Percentiles rank a stretch among this genome's conserved stretches.
phyloP scores from a whole-genome alignment of 2,113 vertebrate species.

The Sebastes fasciatus region DNA sequence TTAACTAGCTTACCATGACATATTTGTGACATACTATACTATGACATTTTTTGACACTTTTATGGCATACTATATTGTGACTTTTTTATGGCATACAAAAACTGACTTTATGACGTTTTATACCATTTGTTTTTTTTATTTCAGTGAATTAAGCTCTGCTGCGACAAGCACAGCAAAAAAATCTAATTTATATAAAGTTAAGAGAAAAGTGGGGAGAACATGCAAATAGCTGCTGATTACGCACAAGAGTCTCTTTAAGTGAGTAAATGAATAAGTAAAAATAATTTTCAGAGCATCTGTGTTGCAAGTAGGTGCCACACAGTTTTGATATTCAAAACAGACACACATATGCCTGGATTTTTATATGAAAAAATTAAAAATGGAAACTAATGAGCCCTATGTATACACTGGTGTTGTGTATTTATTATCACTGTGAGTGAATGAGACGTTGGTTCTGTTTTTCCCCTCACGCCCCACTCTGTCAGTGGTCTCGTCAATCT shows the following conservation, averaged over 20 bases:
- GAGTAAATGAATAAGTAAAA: not conserved
- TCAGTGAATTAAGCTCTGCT: not conserved
- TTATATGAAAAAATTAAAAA: conserved; percentile 11
- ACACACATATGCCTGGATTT: not conserved
- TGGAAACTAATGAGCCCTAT: not conserved
- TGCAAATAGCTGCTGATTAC: not conserved
- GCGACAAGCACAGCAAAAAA: not conserved
- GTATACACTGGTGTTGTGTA: not conserved
- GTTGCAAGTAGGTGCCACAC: not conserved
- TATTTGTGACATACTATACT: no score
- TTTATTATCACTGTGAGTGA: conserved; percentile 26
- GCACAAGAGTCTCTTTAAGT: not conserved
- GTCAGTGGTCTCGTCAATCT: conserved; percentile 72
- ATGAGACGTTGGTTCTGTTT: conserved; percentile 14
- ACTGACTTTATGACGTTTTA: no score
- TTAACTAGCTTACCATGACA: no score
- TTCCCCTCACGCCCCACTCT: conserved; percentile 47
- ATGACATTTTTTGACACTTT: no score
- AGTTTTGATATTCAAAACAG: conserved; percentile 16
- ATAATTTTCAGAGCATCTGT: not conserved
- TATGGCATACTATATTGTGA: no score
- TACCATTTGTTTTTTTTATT: not conserved
- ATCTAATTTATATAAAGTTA: not conserved
- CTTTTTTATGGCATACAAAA: no score
- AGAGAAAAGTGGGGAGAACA: not conserved